Base-by-base conservation (phyloP, 2,888 invertebrate genomes). In the Eugnorisma glareosa region DNA sequence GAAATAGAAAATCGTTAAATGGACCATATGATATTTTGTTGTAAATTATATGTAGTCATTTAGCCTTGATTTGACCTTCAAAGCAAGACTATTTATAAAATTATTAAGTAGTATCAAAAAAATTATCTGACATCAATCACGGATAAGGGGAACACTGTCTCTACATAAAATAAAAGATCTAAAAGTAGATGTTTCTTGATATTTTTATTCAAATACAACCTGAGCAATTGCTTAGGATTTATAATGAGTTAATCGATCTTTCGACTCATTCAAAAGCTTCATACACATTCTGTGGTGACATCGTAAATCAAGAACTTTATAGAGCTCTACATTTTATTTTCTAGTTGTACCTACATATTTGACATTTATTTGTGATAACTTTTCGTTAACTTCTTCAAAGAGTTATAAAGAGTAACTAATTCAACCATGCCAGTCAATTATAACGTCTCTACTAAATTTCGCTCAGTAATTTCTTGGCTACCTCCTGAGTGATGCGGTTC, bases 341-440 rank as follows among this genome's bases (percentile, higher is more conserved):
- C 40, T 28, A 68, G 59, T 75, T 71, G 13, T 78, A 63, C 31
- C 40, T 35, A 68, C 21, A 51, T 28, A 45, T 54, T 45, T 68
- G 81, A 82, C 80, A 21, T 80, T 84, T 54, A 80, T 84, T 40
- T 71, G 75, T 71, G 40, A 76, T 72, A 71, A 43, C 15, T 72
- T 75, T 80, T 68, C 45, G 48, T 81, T 73, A 24, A 73, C 77
- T 77, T 68, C 28, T 35, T 70, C n/a, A 71, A 74, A 81, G 6
- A 59, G 40, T 54, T 64, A n/a, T 63, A 63, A 68, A 63, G 24
- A 51, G 13, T 57, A 40, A 75, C 68, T 61, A 77, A 68, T 66
- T 82, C 83, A 37, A 57, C 48, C 48, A 48, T 24, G 48, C 8
- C 77, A 68, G 67, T 82, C 61, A 59, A 75, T 74, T 57, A 78